A percentile compares a stretch with the other conserved stretches of the same genome.
Conservation (phyloP, 2,797 vertebrate species). For the Molossus molossus region DNA sequence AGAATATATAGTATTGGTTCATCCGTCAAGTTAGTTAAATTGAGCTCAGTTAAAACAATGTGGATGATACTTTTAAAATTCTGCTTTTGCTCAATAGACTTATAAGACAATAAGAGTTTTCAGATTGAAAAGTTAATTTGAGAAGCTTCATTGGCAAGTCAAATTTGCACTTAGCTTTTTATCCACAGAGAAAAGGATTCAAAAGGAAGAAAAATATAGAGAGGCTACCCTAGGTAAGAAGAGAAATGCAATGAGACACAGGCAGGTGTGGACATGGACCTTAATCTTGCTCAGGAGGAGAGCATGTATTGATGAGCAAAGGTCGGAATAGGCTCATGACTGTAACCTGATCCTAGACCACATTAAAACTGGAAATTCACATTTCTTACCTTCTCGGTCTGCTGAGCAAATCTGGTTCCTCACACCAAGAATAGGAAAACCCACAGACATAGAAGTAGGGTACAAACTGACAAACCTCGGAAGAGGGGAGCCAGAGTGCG, state of each 20-base stretch:
- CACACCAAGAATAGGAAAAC: neutral
- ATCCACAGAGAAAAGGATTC: neutral
- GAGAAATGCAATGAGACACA: neutral
- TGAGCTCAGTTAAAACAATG: neutral
- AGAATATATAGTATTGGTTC: neutral
- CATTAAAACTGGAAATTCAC: neutral
- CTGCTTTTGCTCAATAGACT: neutral
- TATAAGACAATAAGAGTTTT: neutral
- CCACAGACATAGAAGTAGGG: too few species aligned
- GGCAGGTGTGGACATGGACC: neutral
- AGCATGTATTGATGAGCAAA: neutral
- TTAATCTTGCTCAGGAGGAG: neutral
- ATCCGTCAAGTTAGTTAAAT: neutral
- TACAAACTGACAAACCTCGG: too few species aligned
- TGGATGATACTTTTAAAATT: neutral
- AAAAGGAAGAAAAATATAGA: neutral
- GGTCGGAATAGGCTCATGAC: neutral
- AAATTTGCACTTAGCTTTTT: neutral
- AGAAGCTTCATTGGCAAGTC: neutral
- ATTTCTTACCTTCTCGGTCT: neutral
- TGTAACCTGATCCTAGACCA: neutral
- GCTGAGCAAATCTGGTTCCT: rapidly evolving
- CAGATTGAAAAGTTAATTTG: neutral
- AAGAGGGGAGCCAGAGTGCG: too few species aligned
- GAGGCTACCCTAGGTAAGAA: neutral